Conservation (phyloP, 2,113 vertebrate species). For the Oryzias melastigma region DNA sequence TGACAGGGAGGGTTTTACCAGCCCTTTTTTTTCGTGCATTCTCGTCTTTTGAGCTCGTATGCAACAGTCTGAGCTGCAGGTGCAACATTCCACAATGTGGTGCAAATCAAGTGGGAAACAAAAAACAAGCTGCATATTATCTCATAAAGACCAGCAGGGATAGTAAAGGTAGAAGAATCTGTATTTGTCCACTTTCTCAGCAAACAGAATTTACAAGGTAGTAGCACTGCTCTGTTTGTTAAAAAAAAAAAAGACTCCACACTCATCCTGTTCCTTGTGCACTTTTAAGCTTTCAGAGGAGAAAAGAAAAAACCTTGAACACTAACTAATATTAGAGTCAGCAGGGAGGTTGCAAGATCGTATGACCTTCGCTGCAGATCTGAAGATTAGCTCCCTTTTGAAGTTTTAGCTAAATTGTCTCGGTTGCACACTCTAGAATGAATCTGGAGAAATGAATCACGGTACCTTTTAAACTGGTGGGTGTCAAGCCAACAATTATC, state of each 20-base stretch:
- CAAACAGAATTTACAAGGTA: constrained; percentile 1
- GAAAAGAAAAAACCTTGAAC: constrained; percentile 6
- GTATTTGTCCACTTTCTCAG: no score
- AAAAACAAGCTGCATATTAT: constrained; percentile 5
- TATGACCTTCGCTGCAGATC: constrained; percentile 20
- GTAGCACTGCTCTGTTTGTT: constrained; percentile 8
- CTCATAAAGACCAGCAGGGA: not conserved
- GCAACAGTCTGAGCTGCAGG: constrained; percentile 8
- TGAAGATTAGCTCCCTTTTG: constrained; percentile 15
- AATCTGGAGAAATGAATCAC: constrained; percentile 14
- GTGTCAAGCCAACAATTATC: constrained; percentile 34
- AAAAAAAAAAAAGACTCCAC: constrained; percentile 16
- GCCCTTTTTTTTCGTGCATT: constrained; percentile 5
- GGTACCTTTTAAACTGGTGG: constrained; percentile 48
- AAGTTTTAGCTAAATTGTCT: constrained; percentile 23
- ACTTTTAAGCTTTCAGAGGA: constrained; percentile 23
- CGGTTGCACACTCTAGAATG: not conserved
- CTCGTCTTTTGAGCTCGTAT: constrained; percentile 8
- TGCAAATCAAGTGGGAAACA: constrained; percentile 21
- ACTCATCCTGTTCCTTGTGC: constrained; percentile 1
- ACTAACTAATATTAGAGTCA: constrained; percentile 20
- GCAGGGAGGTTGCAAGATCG: constrained; percentile 12
- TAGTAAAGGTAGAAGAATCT: no score
- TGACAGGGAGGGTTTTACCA: constrained; percentile 15
- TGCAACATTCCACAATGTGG: constrained; percentile 33